Conservation (phyloP, 1,140 invertebrate genomes). For the Popillia japonica region DNA sequence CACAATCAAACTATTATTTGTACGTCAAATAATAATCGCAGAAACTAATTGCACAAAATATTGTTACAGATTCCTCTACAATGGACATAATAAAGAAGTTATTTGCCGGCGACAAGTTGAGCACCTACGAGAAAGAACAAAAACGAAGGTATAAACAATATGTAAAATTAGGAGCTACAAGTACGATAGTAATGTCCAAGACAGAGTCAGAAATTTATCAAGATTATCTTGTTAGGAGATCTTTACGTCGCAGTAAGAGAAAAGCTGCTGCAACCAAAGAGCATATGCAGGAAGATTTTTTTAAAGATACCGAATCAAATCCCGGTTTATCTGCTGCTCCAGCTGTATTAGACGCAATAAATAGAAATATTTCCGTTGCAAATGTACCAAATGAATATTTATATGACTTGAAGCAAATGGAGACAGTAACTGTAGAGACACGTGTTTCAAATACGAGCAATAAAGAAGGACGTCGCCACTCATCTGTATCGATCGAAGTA, state of each 20-base stretch:
- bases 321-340: background rate
- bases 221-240: conserved; percentile 10
- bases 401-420: background rate
- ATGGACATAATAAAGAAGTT: background rate
- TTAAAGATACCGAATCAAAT: background rate
- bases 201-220: conserved; percentile 21
- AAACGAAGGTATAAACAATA: conserved; percentile 8
- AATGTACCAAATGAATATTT: background rate
- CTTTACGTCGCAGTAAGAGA: conserved; percentile 9
- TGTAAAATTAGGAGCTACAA: conserved; percentile 4
- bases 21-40: too few species aligned
- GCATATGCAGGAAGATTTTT: background rate
- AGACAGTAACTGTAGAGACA: background rate
- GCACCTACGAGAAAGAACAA: conserved; percentile 3
- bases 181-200: background rate
- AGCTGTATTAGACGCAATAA: conserved; percentile 8
- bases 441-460: background rate
- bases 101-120: background rate
- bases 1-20: too few species aligned
- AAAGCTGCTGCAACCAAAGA: background rate
- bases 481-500: background rate
- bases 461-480: background rate
- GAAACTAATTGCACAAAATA: background rate
- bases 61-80: background rate
- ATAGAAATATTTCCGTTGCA: background rate